Conservation (phyloP, 2,888 invertebrate species). For the Philhelius pedissequus region DNA sequence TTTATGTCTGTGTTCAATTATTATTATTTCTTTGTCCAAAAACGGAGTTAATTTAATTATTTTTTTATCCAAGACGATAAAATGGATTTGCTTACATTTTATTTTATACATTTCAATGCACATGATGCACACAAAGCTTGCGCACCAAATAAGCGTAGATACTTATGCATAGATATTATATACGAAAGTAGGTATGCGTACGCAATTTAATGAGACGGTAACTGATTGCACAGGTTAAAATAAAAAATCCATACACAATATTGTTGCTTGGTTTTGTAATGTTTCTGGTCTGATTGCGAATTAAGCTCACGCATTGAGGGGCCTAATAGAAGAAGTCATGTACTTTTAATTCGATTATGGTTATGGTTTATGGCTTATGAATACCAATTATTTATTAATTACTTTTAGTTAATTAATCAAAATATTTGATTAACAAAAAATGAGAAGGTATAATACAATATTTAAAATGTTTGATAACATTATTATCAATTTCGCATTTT, state of each 20-base stretch:
- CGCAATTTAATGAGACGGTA: slow-evolving; percentile 53
- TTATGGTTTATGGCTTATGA: neutral
- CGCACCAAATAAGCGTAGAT: neutral
- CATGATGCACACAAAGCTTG: neutral
- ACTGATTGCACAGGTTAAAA: slow-evolving; percentile 30
- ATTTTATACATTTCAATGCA: neutral
- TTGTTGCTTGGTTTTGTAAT: neutral
- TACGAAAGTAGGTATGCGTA: slow-evolving; percentile 33
- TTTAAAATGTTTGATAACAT: no score
- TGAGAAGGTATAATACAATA: neutral
- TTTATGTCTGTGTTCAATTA: neutral
- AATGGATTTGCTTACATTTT: slow-evolving; percentile 40
- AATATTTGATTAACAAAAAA: neutral
- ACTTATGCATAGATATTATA: slow-evolving; percentile 16
- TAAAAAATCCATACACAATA: neutral
- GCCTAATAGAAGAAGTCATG: neutral
- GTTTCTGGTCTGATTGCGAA: slow-evolving; percentile 50
- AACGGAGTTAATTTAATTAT: slow-evolving; percentile 48
- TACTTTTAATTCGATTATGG: neutral
- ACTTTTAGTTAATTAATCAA: neutral
- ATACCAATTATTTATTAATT: neutral
- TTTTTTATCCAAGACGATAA: slow-evolving; percentile 9
- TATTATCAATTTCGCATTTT: no score
- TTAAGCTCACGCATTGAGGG: slow-evolving; percentile 34
- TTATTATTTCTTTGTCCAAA: slow-evolving; percentile 32